Conservation (phyloP, 2,113 vertebrate genomes). For the Peromyscus maniculatus region DNA sequence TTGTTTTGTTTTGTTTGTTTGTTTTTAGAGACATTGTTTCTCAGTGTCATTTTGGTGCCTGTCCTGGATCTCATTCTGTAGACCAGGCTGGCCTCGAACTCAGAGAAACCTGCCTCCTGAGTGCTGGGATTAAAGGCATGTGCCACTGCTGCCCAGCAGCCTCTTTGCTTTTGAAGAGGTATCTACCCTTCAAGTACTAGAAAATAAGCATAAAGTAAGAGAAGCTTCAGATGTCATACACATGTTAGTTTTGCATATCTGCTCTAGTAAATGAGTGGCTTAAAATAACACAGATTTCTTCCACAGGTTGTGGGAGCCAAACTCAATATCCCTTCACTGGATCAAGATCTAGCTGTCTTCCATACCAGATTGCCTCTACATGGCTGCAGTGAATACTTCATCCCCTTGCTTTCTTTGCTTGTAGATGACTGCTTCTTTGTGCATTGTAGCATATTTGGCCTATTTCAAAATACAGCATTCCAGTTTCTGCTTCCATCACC, state of each 20-base stretch:
- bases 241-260: not conserved
- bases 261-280: not conserved
- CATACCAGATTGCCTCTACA: no score
- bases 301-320: not conserved
- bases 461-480: not conserved
- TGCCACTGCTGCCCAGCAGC: no score
- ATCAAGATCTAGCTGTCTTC: not conserved
- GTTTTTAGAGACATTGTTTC: no score
- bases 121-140: no score
- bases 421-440: not conserved
- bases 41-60: no score
- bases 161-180: not conserved
- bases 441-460: not conserved
- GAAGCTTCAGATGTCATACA: not conserved
- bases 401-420: not conserved
- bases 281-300: not conserved
- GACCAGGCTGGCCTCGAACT: no score
- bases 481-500: not conserved
- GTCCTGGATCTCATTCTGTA: no score
- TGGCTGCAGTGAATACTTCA: not conserved
- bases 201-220: not conserved
- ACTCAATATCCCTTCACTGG: not conserved
- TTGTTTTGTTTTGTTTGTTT: no score
- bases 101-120: no score
- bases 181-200: fast-evolving